Evolutionary conservation across 2,113 vertebrate species (phyloP).

Genomic region (Alethe diademata): DNA sequence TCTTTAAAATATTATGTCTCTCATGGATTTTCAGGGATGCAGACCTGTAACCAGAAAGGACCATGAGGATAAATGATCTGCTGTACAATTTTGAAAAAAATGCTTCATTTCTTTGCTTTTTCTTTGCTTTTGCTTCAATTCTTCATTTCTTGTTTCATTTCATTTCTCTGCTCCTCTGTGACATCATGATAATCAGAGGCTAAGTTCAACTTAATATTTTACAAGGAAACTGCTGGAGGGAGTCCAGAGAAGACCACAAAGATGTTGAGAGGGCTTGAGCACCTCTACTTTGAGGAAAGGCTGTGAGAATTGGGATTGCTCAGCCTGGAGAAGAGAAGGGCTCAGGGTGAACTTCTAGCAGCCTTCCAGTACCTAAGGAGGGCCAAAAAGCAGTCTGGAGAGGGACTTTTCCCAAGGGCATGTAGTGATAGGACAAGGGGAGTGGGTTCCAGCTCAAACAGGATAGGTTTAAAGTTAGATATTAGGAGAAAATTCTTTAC

Average conservation of each 20-base stretch:
- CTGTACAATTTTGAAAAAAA: neutral
- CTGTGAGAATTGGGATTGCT: neutral
- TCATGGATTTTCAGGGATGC: neutral
- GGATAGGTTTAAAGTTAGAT: neutral
- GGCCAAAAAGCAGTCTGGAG: neutral
- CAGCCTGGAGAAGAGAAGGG: neutral
- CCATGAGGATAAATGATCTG: neutral
- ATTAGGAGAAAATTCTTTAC: neutral
- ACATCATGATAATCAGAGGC: neutral
- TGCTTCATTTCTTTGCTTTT: neutral
- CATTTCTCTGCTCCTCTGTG: neutral
- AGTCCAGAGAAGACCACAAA: neutral
- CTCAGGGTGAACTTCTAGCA: neutral
- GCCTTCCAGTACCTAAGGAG: neutral
- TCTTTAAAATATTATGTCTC: neutral
- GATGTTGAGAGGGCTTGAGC: neutral
- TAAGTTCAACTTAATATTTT: neutral
- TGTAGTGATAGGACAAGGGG: neutral
- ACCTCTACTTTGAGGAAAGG: neutral
- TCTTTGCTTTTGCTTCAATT: too few relatives aligned
- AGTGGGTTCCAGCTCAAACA: neutral
- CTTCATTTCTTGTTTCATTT: too few relatives aligned
- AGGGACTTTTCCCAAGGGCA: neutral
- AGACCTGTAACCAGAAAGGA: neutral
- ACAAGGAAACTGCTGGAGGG: neutral